Base-by-base conservation (phyloP, 2,113 vertebrate species). In the Cricetomys ansorgei region DNA sequence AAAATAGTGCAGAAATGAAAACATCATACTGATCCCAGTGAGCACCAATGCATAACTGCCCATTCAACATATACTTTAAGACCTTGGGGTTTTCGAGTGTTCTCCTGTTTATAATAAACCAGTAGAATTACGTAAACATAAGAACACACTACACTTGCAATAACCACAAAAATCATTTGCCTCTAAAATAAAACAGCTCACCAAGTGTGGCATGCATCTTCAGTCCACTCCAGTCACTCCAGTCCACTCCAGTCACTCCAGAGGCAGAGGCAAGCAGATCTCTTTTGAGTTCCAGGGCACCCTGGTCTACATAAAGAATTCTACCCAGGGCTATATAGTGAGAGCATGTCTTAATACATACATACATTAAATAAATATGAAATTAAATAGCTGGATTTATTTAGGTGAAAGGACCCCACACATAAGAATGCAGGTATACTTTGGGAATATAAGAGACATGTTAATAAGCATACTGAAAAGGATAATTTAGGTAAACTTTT, bases 401-500 rank as follows among this genome's bases (percentile, higher is more conserved):
- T 43, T 73, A 34, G 73, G 27, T 79, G 25, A 89, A 96, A 81
- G 23, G 37, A 94, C 10, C 10, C 3, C n/a, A 25, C 25, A 40
- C 91, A 8, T 80, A 88, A 93, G 70, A 95, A 92, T 80, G 84
- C 2, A 17, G 10, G 37, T 34, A 6, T 75, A 73, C 15, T 87
- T 89, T 92, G 69, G 87, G 25, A 62, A 37, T 37, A 37, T 43
- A 94, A 94, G 50, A 72, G 37, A 65, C 13, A 43, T 27, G 25
- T 77, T 89, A 72, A 43, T 72, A 80, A 94, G 16, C 43, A 45
- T 91, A 91, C 67, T 72, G 34, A 95, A 89, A 70, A 88, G 23
- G 19, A 27, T 37, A 4, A 89, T 21, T 62, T 75, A 37, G 16
- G 17, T n/a, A 48, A 43, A 62, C 8, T 75, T 55, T 59, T 45